Percentiles rank a stretch among this genome's conserved stretches.
Conservation (phyloP, 92 coral and sea anemone genomes). For the Nematostella vectensis region DNA sequence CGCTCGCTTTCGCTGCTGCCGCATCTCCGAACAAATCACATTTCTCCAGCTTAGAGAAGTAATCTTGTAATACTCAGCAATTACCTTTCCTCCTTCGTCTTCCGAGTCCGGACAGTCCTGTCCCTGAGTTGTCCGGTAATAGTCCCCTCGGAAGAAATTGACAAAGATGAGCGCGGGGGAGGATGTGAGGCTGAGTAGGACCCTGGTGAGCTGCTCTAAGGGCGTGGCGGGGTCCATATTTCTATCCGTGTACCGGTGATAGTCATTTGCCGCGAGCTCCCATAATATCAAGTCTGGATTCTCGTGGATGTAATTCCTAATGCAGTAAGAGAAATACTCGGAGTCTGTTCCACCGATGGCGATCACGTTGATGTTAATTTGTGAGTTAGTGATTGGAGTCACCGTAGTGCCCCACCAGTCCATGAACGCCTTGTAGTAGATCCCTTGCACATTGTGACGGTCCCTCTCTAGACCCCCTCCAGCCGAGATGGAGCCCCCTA, state of each 20-base stretch:
- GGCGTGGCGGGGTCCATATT: constrained; percentile 84
- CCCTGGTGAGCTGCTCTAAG: constrained; percentile 78
- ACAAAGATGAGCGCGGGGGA: constrained; percentile 83
- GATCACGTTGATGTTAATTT: constrained; percentile 57
- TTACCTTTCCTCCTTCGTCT: constrained; percentile 74
- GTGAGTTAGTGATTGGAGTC: constrained; percentile 61
- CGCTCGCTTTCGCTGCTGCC: constrained; percentile 16
- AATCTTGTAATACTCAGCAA: constrained; percentile 80
- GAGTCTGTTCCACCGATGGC: constrained; percentile 98
- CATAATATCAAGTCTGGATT: constrained; percentile 84
- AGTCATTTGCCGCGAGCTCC: constrained; percentile 98
- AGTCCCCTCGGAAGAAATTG: constrained; percentile 86
- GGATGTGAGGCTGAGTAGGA: constrained; percentile 76
- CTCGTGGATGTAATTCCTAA: constrained; percentile 65
- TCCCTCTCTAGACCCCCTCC: constrained; percentile 96
- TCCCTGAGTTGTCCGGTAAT: constrained; percentile 57
- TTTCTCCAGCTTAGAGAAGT: constrained; percentile 93
- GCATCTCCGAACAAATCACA: constrained; percentile 68
- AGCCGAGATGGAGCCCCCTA: constrained; percentile 97
- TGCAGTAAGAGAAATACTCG: constrained; percentile 91
- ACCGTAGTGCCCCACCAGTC: constrained; percentile 85
- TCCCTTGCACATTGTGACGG: constrained; percentile 79
- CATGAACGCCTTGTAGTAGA: constrained; percentile 74
- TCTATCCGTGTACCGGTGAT: constrained; percentile 62
- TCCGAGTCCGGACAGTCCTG: constrained; percentile 94